Evolutionary conservation across 2,888 invertebrate genomes (phyloP).

Genomic region (Idaea aversata): DNA sequence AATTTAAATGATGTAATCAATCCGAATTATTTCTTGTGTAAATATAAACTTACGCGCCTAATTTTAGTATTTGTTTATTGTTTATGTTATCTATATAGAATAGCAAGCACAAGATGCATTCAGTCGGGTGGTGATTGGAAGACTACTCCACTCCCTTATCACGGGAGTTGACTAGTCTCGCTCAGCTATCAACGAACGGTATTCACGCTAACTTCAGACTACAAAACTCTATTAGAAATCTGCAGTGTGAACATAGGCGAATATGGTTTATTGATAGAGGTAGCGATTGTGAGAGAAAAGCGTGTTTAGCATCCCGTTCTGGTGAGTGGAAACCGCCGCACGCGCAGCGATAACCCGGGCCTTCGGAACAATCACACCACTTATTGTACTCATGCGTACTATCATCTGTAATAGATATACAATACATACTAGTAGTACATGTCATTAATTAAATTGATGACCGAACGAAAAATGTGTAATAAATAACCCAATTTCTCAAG

Average conservation of each 20-base stretch:
- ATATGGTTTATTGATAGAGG: constrained; percentile 9
- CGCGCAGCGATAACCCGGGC: constrained; percentile 38
- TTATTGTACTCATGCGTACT: not conserved
- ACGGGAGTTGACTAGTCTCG: not conserved
- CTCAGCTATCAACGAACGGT: not conserved
- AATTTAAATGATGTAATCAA: constrained; percentile 21
- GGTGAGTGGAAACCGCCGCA: constrained; percentile 36
- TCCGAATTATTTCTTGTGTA: constrained; percentile 12
- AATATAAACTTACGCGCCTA: not conserved
- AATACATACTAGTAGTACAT: not conserved
- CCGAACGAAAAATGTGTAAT: too few relatives aligned
- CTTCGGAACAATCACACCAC: constrained; percentile 2
- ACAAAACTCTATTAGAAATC: not conserved
- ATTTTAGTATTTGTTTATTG: constrained; percentile 6
- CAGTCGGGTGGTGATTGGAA: constrained; percentile 15
- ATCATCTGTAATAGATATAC: not conserved
- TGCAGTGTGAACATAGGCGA: not conserved
- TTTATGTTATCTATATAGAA: constrained; percentile 8
- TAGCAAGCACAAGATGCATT: constrained; percentile 13
- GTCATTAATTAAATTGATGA: too few relatives aligned
- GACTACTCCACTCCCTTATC: constrained; percentile 6
- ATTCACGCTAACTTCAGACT: not conserved
- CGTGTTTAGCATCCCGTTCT: constrained; percentile 3
- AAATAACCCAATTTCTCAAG: too few relatives aligned
- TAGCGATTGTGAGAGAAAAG: constrained; percentile 15